Evolutionary conservation across 2,797 vertebrate species (phyloP).

Genomic region (Chelon auratus): DNA sequence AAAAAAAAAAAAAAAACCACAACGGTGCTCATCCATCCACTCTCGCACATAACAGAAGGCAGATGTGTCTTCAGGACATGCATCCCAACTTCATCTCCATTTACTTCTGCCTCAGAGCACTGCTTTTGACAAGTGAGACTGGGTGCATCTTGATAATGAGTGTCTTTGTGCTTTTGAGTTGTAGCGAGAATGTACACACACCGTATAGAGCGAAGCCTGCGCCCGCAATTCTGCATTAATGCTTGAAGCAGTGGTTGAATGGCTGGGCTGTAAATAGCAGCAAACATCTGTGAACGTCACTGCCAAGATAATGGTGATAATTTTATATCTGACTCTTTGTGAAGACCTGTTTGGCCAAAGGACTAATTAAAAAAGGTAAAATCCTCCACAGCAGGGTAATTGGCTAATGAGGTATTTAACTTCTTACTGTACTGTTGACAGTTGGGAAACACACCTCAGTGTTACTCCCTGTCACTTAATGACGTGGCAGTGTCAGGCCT

Average conservation of each 20-base stretch:
- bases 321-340: conserved; percentile 20
- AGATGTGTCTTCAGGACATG: conserved; percentile 43
- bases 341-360: conserved; percentile 3
- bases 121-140: conserved; percentile 47
- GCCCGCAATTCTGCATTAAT: conserved; percentile 43
- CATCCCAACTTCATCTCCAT: conserved; percentile 6
- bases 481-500: conserved; percentile 18
- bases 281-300: conserved; percentile 29
- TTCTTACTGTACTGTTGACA: conserved; percentile 12
- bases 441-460: conserved; percentile 37
- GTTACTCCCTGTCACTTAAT: conserved; percentile 31
- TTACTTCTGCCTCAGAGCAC: conserved; percentile 53
- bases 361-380: conserved; percentile 12
- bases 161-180: conserved; percentile 50
- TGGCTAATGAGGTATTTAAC: conserved; percentile 17
- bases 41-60: conserved; percentile 7
- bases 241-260: conserved; percentile 50
- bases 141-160: conserved; percentile 42
- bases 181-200: conserved; percentile 37
- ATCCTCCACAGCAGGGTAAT: conserved; percentile 10
- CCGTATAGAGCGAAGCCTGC: conserved; percentile 42
- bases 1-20: not conserved
- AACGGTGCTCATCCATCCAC: conserved; percentile 4
- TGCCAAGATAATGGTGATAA: conserved; percentile 28
- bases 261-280: conserved; percentile 62